These are phyloP conservation scores for Sus cebifrons DNA, from an alignment of 2,797 vertebrate genomes.

Conservation along the genomic window DNA sequence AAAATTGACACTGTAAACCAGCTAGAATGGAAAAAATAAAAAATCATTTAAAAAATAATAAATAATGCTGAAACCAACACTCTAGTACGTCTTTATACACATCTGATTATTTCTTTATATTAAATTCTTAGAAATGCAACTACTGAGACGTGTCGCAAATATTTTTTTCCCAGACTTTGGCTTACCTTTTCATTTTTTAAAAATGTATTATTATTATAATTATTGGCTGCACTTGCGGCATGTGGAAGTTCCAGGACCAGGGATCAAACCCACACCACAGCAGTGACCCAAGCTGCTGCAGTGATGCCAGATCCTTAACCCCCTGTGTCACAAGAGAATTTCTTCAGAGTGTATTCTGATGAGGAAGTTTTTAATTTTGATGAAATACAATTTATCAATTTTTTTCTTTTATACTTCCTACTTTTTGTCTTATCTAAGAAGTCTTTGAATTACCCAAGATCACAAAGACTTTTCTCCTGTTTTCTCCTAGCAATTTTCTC, in stretches of 20 bases:
- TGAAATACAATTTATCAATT: constrained; percentile 3
- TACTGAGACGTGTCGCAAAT: neutral
- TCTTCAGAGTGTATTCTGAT: neutral
- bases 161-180: neutral
- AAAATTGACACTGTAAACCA: too few species aligned
- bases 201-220: too few species aligned
- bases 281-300: too few species aligned
- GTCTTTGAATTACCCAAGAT: constrained; percentile 24
- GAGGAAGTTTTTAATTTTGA: constrained; percentile 5
- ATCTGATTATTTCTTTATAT: constrained; percentile 17
- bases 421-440: constrained; percentile 26
- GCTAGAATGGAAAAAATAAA: too few species aligned
- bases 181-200: constrained; percentile 33
- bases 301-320: too few species aligned
- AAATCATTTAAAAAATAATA: neutral
- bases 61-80: neutral
- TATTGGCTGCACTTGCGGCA: too few species aligned
- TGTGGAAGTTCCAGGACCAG: too few species aligned
- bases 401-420: neutral
- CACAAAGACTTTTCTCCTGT: neutral
- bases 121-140: constrained; percentile 28
- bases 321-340: too few species aligned
- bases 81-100: neutral
- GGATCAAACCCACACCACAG: too few species aligned
- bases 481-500: neutral